phyloP scores from a whole-genome alignment of 1,140 invertebrate species.

The Drosophila nigromelanica region DNA sequence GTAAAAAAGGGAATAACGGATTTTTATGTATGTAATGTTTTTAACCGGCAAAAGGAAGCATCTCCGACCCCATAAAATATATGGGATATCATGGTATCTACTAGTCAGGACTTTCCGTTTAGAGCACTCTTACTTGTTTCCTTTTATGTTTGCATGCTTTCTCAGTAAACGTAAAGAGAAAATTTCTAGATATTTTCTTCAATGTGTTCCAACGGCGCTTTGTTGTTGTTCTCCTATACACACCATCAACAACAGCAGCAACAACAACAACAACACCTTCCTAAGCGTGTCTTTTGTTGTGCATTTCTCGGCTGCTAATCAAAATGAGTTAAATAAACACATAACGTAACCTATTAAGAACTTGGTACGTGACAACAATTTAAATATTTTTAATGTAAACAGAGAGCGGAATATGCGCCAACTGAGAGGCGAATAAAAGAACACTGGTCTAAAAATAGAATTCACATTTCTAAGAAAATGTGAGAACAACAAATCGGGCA shows the following conservation, averaged over 20 bases:
- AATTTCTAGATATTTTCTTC: neutral
- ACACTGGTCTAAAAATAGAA: conserved; percentile 69
- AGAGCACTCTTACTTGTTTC: no score
- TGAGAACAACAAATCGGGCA: conserved; percentile 61
- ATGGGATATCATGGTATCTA: no score
- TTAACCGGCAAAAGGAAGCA: no score
- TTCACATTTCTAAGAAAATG: conserved; percentile 72
- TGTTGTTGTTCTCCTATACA: neutral
- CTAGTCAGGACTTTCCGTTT: no score
- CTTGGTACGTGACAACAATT: conserved; percentile 82
- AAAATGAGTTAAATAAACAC: conserved; percentile 83
- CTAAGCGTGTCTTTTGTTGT: conserved; percentile 54
- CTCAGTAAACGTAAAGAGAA: no score
- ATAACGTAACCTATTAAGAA: conserved; percentile 83
- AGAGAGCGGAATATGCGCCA: conserved; percentile 57
- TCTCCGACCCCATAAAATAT: no score
- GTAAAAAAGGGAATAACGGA: no score
- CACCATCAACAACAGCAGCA: neutral
- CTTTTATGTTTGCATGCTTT: no score
- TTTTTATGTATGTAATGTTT: no score
- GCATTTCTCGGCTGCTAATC: conserved; percentile 74
- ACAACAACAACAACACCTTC: neutral
- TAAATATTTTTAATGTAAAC: conserved; percentile 83
- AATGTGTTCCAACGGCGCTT: conserved; percentile 11
- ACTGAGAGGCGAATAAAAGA: conserved; percentile 29